Percentiles rank a stretch among this genome's conserved stretches.
Evolutionary conservation across 2,888 invertebrate genomes (phyloP).

Genomic region (Gari tellinella): DNA sequence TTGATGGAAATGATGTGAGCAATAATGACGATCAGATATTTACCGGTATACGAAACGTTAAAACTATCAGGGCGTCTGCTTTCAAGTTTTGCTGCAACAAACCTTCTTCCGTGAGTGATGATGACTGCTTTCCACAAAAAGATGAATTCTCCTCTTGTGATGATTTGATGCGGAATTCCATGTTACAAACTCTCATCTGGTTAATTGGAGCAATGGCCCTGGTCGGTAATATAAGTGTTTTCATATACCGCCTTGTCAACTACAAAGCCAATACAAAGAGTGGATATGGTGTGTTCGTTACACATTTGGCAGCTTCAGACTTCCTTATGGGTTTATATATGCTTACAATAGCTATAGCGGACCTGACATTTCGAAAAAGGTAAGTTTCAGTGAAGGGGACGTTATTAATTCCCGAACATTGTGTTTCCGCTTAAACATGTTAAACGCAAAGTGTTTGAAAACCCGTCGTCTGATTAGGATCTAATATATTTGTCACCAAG

Average conservation of each 20-base stretch:
- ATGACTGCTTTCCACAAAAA: slow-evolving; percentile 57
- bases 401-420: too few relatives aligned
- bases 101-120: slow-evolving; percentile 33
- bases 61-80: slow-evolving; percentile 4
- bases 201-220: slow-evolving; percentile 59
- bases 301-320: slow-evolving; percentile 50
- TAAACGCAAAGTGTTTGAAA: too few relatives aligned
- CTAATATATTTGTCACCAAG: too few relatives aligned
- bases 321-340: slow-evolving; percentile 39
- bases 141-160: slow-evolving; percentile 56
- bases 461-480: too few relatives aligned
- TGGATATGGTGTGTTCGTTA: slow-evolving; percentile 50
- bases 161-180: slow-evolving; percentile 63
- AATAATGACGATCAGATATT: slow-evolving; percentile 9
- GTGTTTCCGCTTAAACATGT: too few relatives aligned
- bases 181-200: slow-evolving; percentile 60
- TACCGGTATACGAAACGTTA: slow-evolving; percentile 2
- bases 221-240: slow-evolving; percentile 54
- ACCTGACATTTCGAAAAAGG: slow-evolving; percentile 48
- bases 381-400: too few relatives aligned
- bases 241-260: slow-evolving; percentile 38
- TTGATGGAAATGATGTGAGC: slow-evolving; percentile 1
- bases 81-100: slow-evolving; percentile 27
- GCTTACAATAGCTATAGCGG: slow-evolving; percentile 63
- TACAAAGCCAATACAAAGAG: slow-evolving; percentile 27